These are phyloP conservation scores for Myanophis thanlyinensis DNA, from an alignment of 2,113 vertebrate genomes.

Conservation along the genomic window DNA sequence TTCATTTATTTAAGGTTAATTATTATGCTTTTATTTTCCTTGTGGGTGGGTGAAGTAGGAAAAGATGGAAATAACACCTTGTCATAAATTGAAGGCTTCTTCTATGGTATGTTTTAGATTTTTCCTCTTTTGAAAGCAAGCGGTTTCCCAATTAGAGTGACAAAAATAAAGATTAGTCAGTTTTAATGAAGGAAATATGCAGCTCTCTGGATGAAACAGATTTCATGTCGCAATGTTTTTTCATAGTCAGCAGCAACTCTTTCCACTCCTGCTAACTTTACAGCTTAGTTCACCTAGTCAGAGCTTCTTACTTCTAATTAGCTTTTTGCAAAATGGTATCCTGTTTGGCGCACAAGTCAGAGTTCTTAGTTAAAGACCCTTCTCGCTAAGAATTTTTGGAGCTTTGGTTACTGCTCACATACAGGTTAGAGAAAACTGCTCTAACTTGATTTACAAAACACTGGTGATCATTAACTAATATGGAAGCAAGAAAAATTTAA, in stretches of 20 bases:
- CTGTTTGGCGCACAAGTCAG: background rate
- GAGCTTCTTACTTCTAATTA: background rate
- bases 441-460: background rate
- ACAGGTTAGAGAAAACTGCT: background rate
- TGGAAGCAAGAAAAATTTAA: constrained; percentile 7
- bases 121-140: background rate
- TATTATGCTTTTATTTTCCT: background rate
- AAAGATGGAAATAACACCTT: background rate
- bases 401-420: background rate
- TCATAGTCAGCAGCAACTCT: background rate
- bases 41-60: background rate
- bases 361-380: background rate
- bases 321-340: background rate
- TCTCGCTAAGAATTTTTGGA: background rate
- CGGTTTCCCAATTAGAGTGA: background rate
- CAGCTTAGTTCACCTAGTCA: background rate
- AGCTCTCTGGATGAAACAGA: background rate
- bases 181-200: background rate
- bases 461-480: background rate
- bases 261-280: background rate
- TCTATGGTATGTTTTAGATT: background rate
- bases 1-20: background rate
- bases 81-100: background rate
- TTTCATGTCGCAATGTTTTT: background rate
- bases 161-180: background rate